Evolutionary conservation across 2,888 invertebrate species (phyloP).

Genomic region (Lysandra bellargus): DNA sequence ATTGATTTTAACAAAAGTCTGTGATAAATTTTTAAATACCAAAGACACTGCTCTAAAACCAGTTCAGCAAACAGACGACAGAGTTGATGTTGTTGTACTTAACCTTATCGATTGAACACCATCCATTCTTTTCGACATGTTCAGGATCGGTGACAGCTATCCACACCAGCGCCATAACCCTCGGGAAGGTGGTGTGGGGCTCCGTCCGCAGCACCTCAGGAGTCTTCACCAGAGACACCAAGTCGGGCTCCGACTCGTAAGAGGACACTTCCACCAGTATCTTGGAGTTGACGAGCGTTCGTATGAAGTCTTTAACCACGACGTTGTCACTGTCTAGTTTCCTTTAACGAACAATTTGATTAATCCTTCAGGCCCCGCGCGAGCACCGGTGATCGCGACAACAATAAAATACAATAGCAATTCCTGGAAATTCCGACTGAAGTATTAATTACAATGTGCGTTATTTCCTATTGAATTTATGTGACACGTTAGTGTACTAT

Average conservation of each 20-base stretch:
- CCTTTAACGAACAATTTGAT: slow-evolving; percentile 43
- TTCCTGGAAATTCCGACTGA: too few species aligned
- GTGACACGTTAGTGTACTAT: too few species aligned
- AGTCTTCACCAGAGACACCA: slow-evolving; percentile 62
- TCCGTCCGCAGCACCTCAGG: slow-evolving; percentile 65
- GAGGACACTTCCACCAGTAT: slow-evolving; percentile 60
- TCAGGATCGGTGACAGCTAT: slow-evolving; percentile 60
- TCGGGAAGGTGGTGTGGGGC: slow-evolving; percentile 65
- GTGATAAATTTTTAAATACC: too few species aligned
- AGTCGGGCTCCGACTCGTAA: slow-evolving; percentile 62
- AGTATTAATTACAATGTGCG: not conserved
- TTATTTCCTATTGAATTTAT: too few species aligned
- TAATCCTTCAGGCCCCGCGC: too few species aligned
- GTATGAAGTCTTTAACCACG: slow-evolving; percentile 55
- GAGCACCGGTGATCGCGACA: too few species aligned
- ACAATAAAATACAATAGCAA: too few species aligned
- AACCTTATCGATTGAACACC: slow-evolving; percentile 65
- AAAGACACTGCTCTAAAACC: too few species aligned
- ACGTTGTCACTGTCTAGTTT: slow-evolving; percentile 67
- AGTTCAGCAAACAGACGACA: too few species aligned
- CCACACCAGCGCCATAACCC: slow-evolving; percentile 62
- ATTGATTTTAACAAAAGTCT: too few species aligned
- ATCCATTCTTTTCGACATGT: slow-evolving; percentile 56
- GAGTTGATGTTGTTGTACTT: not conserved
- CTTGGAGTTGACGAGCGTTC: slow-evolving; percentile 55